Evolutionary conservation across 2,113 vertebrate species (phyloP).

Genomic region (Pionites leucogaster): DNA sequence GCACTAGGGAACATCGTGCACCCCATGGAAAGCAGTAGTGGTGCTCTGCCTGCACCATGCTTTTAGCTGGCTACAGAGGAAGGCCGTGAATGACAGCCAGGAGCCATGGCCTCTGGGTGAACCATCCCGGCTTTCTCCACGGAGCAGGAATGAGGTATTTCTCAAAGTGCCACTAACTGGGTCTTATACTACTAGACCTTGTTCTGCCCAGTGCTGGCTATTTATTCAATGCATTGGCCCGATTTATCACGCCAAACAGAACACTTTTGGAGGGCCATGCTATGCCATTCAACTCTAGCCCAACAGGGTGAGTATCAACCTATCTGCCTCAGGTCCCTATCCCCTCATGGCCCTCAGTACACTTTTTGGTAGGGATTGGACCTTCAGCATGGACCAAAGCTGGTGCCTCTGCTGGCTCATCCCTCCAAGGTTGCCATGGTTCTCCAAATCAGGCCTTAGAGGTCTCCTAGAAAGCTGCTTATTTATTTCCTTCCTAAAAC

Average conservation of each 20-base stretch:
- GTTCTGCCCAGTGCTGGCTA: not conserved
- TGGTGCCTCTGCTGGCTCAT: not conserved
- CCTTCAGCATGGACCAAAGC: not conserved
- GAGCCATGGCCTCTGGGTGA: not conserved
- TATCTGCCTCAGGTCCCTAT: not conserved
- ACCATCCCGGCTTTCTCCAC: fast-evolving
- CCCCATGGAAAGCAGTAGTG: not conserved
- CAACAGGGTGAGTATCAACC: not conserved
- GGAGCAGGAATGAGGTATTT: not conserved
- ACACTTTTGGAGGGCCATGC: not conserved
- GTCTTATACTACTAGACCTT: not conserved
- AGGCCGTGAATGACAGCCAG: not conserved
- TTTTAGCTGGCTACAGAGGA: not conserved
- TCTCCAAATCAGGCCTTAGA: not conserved
- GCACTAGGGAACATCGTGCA: not conserved
- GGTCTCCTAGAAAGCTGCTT: not conserved
- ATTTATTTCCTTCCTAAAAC: not conserved
- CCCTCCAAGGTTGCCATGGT: not conserved
- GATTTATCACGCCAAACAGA: not conserved
- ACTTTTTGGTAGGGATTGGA: not conserved
- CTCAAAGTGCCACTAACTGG: not conserved
- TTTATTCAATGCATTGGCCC: not conserved
- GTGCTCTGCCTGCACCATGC: not conserved
- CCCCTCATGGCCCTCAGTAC: not conserved
- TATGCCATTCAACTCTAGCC: not conserved